Evolutionary conservation across 2,113 vertebrate genomes (phyloP).

Genomic region (Sinocyclocheilus anshuiensis): DNA sequence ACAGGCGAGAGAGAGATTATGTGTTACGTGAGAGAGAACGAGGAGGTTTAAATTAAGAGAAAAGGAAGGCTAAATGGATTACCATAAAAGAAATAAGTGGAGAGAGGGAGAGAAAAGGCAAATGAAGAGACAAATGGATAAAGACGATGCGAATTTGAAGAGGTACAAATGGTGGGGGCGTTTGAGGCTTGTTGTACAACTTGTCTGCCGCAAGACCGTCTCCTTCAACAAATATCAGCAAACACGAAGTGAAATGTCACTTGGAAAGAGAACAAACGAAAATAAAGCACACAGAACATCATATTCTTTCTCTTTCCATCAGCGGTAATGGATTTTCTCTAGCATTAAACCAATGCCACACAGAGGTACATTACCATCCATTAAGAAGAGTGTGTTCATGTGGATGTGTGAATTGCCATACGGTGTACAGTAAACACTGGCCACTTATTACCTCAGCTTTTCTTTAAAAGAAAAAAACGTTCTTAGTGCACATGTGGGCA

Average conservation of each 20-base stretch:
- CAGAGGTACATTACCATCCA: slow-evolving; percentile 15
- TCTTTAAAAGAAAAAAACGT: neutral
- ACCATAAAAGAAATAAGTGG: neutral
- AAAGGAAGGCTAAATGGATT: slow-evolving; percentile 31
- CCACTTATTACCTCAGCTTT: neutral
- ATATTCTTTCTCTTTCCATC: neutral
- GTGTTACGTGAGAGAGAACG: neutral
- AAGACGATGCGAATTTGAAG: slow-evolving; percentile 7
- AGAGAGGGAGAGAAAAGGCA: neutral
- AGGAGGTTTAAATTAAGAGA: slow-evolving; percentile 18
- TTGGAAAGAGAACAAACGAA: slow-evolving; percentile 9
- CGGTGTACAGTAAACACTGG: slow-evolving; percentile 10
- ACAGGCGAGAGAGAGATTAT: slow-evolving; percentile 1
- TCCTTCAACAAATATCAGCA: neutral
- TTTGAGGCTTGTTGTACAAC: neutral
- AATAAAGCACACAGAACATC: neutral
- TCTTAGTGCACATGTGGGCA: slow-evolving; percentile 25
- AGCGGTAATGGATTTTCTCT: slow-evolving; percentile 24
- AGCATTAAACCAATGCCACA: slow-evolving; percentile 19
- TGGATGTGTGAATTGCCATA: neutral
- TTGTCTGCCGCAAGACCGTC: neutral
- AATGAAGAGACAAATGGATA: slow-evolving; percentile 2
- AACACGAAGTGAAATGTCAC: slow-evolving; percentile 1
- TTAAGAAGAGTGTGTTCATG: slow-evolving; percentile 16
- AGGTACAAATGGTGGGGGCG: neutral